Conservation (phyloP, 2,888 invertebrate genomes). For the Proisotoma minuta region DNA sequence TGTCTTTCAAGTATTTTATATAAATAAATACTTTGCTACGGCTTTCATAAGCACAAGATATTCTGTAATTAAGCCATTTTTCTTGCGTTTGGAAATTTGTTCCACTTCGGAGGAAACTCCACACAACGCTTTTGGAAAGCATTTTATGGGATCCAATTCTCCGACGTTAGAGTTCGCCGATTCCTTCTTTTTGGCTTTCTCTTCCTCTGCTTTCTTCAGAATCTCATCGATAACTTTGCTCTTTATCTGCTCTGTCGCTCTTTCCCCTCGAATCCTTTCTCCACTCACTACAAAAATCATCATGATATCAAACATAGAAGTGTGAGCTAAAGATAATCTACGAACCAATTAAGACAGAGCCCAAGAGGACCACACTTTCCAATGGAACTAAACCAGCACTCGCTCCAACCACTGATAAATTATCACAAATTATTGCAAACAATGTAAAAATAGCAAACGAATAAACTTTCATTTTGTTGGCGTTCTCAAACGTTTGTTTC, state of each 20-base stretch:
- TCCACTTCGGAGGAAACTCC: constrained; percentile 30
- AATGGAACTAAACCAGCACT: no score
- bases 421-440: no score
- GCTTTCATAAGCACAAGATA: constrained; percentile 30
- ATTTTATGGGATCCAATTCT: constrained; percentile 35
- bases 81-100: constrained; percentile 24
- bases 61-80: constrained; percentile 25
- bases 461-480: no score
- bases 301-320: no score
- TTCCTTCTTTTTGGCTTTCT: background rate
- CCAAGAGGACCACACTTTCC: no score
- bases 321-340: no score
- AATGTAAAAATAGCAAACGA: no score
- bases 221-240: constrained; percentile 13
- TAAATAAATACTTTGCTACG: constrained; percentile 25
- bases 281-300: no score
- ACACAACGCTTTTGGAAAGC: constrained; percentile 37
- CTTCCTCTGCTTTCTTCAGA: background rate
- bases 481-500: no score
- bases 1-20: background rate
- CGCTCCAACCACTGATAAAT: no score
- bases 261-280: no score
- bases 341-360: no score
- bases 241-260: constrained; percentile 5
- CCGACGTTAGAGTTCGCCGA: background rate